These are phyloP conservation scores for Sycophila sp. DNA, from an alignment of 1,140 invertebrate genomes.

Conservation along the genomic window DNA sequence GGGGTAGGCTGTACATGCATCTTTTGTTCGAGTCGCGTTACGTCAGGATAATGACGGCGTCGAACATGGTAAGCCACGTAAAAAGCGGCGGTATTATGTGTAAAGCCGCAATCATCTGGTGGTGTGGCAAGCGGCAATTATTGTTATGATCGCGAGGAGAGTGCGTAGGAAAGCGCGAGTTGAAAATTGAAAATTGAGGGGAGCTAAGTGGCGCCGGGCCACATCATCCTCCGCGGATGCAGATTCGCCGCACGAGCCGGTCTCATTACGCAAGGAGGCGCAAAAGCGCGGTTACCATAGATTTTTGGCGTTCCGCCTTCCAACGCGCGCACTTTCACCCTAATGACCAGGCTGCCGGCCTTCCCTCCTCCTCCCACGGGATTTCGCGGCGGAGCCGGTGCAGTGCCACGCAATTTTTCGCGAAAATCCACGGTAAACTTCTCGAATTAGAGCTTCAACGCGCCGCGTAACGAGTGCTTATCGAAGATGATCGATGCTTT, in stretches of 20 bases:
- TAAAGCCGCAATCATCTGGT: conserved; percentile 10
- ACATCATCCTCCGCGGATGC: not conserved
- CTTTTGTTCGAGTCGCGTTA: not conserved
- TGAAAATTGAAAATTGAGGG: conserved; percentile 3
- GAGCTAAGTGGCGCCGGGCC: too few relatives aligned
- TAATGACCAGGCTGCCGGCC: too few relatives aligned
- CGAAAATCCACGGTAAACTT: too few relatives aligned
- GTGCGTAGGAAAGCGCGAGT: not conserved
- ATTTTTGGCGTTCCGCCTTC: not conserved
- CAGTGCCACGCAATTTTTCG: too few relatives aligned
- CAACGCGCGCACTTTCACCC: not conserved
- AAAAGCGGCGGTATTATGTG: conserved; percentile 17
- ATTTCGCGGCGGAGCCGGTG: too few relatives aligned
- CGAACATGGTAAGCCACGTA: not conserved
- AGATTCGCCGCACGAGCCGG: too few relatives aligned
- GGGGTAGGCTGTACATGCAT: too few relatives aligned
- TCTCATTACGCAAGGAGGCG: not conserved
- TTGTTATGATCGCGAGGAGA: conserved; percentile 5
- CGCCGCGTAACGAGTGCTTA: too few relatives aligned
- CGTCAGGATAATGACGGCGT: not conserved
- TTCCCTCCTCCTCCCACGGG: too few relatives aligned
- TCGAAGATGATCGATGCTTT: too few relatives aligned
- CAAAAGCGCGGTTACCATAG: not conserved
- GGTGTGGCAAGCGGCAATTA: conserved; percentile 14
- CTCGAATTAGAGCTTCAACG: too few relatives aligned